Conservation (phyloP, 2,888 invertebrate species). For the Colostygia pectinataria region DNA sequence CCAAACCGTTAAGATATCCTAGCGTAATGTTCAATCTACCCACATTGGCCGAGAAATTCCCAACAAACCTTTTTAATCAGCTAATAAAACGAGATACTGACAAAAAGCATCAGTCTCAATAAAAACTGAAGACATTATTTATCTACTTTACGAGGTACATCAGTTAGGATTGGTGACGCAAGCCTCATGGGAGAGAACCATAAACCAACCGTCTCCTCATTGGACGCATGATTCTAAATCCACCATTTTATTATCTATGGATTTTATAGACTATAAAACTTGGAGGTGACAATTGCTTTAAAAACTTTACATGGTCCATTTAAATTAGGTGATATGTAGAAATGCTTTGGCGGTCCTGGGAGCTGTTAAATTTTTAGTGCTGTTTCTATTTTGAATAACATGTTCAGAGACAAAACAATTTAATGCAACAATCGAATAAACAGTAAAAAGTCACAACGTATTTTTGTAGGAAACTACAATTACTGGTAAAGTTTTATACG, state of each 20-base stretch:
- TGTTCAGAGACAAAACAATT: slow-evolving; percentile 24
- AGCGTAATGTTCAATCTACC: not conserved
- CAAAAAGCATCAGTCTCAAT: slow-evolving; percentile 37
- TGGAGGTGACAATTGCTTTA: slow-evolving; percentile 71
- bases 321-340: slow-evolving; percentile 38
- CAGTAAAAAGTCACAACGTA: too few relatives aligned
- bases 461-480: too few relatives aligned
- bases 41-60: slow-evolving; percentile 13
- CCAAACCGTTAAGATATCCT: too few relatives aligned
- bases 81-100: slow-evolving; percentile 24
- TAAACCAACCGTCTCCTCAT: slow-evolving; percentile 66
- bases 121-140: slow-evolving; percentile 55
- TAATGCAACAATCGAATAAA: slow-evolving; percentile 17
- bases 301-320: slow-evolving; percentile 42
- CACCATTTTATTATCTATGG: slow-evolving; percentile 59
- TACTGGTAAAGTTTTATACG: too few relatives aligned
- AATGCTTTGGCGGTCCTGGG: slow-evolving; percentile 28
- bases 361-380: slow-evolving; percentile 32
- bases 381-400: slow-evolving; percentile 23
- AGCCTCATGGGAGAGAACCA: slow-evolving; percentile 50
- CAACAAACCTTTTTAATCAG: slow-evolving; percentile 12
- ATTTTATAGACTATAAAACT: slow-evolving; percentile 69
- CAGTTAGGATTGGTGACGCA: slow-evolving; percentile 68
- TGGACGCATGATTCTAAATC: slow-evolving; percentile 66
- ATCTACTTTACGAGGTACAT: slow-evolving; percentile 67